Percentiles rank a stretch among this genome's conserved stretches.
Evolutionary conservation across 2,888 invertebrate genomes (phyloP).

Genomic region (Mesoligia furuncula): DNA sequence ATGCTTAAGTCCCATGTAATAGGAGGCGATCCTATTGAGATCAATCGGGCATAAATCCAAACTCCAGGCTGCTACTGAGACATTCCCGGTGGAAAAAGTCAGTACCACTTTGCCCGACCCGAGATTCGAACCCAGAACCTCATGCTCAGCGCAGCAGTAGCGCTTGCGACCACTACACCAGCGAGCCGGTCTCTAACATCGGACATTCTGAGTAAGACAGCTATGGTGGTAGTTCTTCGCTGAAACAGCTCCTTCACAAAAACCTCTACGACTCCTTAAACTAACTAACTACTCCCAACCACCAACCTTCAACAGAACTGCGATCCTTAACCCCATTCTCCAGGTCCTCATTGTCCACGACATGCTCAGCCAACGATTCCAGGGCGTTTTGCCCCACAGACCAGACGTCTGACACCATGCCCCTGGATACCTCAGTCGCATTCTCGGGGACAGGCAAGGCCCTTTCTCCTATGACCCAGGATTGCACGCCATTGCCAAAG

Average conservation of each 20-base stretch:
- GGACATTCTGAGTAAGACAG: not conserved
- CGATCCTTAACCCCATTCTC: constrained; percentile 83
- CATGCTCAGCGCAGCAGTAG: too few species aligned
- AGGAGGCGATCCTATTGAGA: too few species aligned
- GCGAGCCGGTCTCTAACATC: not conserved
- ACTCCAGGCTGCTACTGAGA: not conserved
- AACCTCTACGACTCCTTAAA: not conserved
- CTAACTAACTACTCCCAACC: constrained; percentile 67
- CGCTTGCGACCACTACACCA: too few species aligned
- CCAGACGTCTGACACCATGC: constrained; percentile 79
- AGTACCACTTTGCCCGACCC: not conserved
- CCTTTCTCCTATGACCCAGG: constrained; percentile 82
- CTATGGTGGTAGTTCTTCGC: not conserved
- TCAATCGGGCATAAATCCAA: too few species aligned
- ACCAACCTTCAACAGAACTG: constrained; percentile 84
- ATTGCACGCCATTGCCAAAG: constrained; percentile 78
- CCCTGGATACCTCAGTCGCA: constrained; percentile 64
- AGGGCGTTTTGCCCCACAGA: constrained; percentile 79
- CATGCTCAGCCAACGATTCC: constrained; percentile 83
- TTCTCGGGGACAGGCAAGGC: constrained; percentile 41
- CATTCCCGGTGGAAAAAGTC: not conserved
- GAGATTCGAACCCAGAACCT: too few species aligned
- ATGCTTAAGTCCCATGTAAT: too few species aligned
- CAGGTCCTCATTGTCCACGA: constrained; percentile 77
- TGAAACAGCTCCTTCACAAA: too few species aligned